These are phyloP conservation scores for Myiozetetes cayanensis DNA, from an alignment of 2,113 vertebrate species.

Conservation along the genomic window DNA sequence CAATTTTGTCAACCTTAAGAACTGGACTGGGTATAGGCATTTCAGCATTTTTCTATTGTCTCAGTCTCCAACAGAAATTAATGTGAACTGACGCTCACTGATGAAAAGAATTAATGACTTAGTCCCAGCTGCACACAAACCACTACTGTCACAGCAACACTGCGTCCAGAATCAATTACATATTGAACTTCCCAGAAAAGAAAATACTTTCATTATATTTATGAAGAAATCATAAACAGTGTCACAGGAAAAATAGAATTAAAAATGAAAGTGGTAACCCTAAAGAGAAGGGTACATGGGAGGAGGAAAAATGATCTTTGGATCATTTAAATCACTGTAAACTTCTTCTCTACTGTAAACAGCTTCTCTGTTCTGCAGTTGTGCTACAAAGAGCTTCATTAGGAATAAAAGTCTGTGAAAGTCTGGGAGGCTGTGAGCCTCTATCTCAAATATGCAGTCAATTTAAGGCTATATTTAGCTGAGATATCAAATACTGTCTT, in stretches of 20 bases:
- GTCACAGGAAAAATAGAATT: not conserved
- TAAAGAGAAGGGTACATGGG: not conserved
- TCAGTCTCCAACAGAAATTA: not conserved
- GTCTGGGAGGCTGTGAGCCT: not conserved
- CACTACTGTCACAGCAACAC: not conserved
- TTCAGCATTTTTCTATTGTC: not conserved
- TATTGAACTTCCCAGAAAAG: not conserved
- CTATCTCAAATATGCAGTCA: not conserved
- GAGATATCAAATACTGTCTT: not conserved
- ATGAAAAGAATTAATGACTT: conserved; percentile 7
- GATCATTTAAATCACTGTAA: not conserved
- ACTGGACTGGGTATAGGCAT: not conserved
- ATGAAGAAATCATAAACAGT: not conserved
- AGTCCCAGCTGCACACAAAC: not conserved
- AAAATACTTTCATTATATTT: not conserved
- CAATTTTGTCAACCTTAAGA: not conserved
- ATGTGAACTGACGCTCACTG: not conserved
- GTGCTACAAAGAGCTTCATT: not conserved
- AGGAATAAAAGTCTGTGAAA: not conserved
- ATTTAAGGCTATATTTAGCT: not conserved
- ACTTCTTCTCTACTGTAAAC: not conserved
- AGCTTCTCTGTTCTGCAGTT: not conserved
- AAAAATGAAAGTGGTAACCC: not conserved
- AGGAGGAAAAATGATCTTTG: not conserved
- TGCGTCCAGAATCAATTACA: not conserved